Conservation (phyloP, 2,113 vertebrate genomes). For the Antechinus flavipes region DNA sequence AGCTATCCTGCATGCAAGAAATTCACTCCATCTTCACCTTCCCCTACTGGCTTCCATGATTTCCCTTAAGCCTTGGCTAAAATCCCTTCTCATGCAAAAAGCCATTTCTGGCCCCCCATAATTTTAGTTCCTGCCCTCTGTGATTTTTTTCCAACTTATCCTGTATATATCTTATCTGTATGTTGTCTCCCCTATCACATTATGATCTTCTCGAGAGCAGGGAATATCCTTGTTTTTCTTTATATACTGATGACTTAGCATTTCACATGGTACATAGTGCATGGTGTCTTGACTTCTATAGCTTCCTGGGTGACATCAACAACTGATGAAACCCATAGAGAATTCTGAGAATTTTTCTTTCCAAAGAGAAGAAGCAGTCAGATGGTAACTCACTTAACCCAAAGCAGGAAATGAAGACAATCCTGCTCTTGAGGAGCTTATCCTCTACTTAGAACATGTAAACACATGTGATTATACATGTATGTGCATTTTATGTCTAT, state of each 20-base stretch:
- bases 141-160: background rate
- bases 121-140: background rate
- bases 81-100: background rate
- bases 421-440: background rate
- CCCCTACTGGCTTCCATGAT: background rate
- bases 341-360: background rate
- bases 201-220: background rate
- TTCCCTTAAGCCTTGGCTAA: background rate
- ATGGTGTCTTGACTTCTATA: background rate
- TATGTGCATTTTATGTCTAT: background rate
- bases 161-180: background rate
- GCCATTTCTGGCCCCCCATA: background rate
- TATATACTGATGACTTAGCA: background rate
- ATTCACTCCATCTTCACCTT: background rate
- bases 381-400: background rate
- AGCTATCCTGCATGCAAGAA: background rate
- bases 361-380: background rate
- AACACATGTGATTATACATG: too few relatives aligned
- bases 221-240: background rate
- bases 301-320: background rate
- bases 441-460: background rate
- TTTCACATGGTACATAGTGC: background rate
- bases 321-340: background rate
- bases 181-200: background rate
- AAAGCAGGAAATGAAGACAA: background rate